These are phyloP conservation scores for Paramuricea clavata DNA, from an alignment of 92 coral and sea anemone species.

Conservation along the genomic window DNA sequence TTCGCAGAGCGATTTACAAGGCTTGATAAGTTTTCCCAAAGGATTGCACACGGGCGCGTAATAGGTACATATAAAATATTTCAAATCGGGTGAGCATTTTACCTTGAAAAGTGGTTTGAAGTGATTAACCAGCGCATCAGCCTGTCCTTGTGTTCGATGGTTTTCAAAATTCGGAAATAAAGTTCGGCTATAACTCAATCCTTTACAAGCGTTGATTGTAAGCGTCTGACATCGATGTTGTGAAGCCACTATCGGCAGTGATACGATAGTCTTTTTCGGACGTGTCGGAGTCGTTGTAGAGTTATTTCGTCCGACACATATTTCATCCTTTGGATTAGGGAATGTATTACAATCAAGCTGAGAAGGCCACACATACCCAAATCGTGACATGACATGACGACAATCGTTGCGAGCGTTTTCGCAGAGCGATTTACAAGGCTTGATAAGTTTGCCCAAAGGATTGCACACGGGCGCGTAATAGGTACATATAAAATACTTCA, in stretches of 20 bases:
- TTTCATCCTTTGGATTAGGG: constrained; percentile 68
- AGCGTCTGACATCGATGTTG: constrained; percentile 72
- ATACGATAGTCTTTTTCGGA: too few species aligned
- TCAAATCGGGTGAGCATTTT: constrained; percentile 85
- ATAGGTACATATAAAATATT: constrained; percentile 89
- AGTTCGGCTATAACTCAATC: constrained; percentile 84
- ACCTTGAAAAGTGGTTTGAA: constrained; percentile 89
- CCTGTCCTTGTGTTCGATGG: constrained; percentile 91
- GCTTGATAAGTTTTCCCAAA: constrained; percentile 82
- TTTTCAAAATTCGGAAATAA: constrained; percentile 89
- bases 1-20: constrained; percentile 87
- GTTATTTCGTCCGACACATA: constrained; percentile 90
- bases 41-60: constrained; percentile 92
- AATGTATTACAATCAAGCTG: constrained; percentile 80
- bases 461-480: constrained; percentile 95
- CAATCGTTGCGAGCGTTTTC: constrained; percentile 85
- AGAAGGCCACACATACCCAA: constrained; percentile 94
- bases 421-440: constrained; percentile 90
- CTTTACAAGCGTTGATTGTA: constrained; percentile 79
- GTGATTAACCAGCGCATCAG: constrained; percentile 86
- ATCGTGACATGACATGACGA: constrained; percentile 72
- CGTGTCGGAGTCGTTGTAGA: too few species aligned
- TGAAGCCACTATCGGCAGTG: constrained; percentile 11
- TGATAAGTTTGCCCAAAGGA: constrained; percentile 76
- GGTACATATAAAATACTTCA: constrained; percentile 91